Percentiles rank a stretch among this genome's conserved stretches.
Conservation (phyloP, 2,888 invertebrate genomes). For the Leptopilina syphax region DNA sequence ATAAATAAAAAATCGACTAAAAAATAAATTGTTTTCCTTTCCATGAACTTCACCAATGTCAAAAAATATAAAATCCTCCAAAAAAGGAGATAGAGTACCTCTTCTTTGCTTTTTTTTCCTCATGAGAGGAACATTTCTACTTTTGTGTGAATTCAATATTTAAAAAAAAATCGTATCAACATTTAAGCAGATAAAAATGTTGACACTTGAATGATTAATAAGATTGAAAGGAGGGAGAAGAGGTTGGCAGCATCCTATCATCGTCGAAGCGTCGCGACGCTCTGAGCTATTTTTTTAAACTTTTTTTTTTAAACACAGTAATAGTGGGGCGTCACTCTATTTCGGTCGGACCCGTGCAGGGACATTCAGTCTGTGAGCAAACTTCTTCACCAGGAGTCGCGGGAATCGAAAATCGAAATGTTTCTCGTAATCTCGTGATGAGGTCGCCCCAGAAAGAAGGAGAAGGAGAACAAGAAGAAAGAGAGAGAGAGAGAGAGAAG, state of each 20-base stretch:
- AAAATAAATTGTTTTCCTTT: no score
- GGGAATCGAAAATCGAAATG: slow-evolving; percentile 33
- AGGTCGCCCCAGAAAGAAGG: slow-evolving; percentile 10
- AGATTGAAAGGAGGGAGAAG: slow-evolving; percentile 3
- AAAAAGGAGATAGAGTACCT: no score
- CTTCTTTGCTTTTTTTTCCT: no score
- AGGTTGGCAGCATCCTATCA: slow-evolving; percentile 26
- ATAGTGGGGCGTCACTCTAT: slow-evolving; percentile 73
- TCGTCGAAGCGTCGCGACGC: slow-evolving; percentile 40
- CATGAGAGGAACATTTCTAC: no score
- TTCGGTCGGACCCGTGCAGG: slow-evolving; percentile 69
- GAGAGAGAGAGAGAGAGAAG: no score
- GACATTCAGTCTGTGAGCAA: slow-evolving; percentile 71
- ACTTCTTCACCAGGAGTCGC: slow-evolving; percentile 66
- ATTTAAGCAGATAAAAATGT: not conserved
- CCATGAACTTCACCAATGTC: no score
- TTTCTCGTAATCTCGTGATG: slow-evolving; percentile 33
- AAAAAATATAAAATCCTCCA: no score
- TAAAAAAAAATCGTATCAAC: no score
- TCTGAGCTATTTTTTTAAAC: slow-evolving; percentile 34
- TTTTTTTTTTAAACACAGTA: slow-evolving; percentile 22
- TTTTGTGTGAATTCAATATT: no score
- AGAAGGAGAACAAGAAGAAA: no score
- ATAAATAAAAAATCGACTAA: no score
- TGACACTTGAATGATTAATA: slow-evolving; percentile 33